Evolutionary conservation across 2,113 vertebrate species (phyloP).

Genomic region (Ochotona curzoniae): DNA sequence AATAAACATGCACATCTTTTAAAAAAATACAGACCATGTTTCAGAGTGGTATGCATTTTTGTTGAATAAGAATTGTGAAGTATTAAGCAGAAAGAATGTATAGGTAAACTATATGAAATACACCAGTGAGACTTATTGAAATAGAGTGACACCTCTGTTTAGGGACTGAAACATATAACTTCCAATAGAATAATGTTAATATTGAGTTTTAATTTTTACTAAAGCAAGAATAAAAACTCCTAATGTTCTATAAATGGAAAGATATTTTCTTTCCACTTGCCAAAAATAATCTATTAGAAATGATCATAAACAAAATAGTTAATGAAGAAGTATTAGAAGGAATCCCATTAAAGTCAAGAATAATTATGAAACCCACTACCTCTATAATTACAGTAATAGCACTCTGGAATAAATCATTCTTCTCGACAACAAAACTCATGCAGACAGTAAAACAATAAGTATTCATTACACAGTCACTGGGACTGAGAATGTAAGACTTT

Average conservation of each 20-base stretch:
- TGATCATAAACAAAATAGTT: constrained; percentile 71
- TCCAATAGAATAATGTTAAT: constrained; percentile 40
- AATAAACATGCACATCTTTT: too few relatives aligned
- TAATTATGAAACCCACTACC: constrained; percentile 64
- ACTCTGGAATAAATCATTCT: constrained; percentile 65
- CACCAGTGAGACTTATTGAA: neutral
- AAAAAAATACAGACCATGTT: neutral
- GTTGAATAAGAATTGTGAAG: neutral
- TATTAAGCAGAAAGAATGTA: neutral
- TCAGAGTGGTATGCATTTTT: neutral
- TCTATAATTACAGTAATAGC: constrained; percentile 52
- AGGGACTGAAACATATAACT: neutral
- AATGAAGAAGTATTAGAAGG: constrained; percentile 61
- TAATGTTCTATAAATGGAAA: constrained; percentile 62
- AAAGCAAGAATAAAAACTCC: constrained; percentile 15
- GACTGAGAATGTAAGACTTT: neutral
- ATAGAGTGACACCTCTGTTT: neutral
- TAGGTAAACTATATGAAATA: neutral
- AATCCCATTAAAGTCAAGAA: constrained; percentile 67
- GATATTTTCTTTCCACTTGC: constrained; percentile 36
- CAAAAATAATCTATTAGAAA: constrained; percentile 64
- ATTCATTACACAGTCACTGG: neutral
- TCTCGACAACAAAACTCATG: constrained; percentile 46
- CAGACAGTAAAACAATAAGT: constrained; percentile 45
- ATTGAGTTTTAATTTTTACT: constrained; percentile 30